Evolutionary conservation across 2,113 vertebrate genomes (phyloP).

Genomic region (Eclectus roratus): DNA sequence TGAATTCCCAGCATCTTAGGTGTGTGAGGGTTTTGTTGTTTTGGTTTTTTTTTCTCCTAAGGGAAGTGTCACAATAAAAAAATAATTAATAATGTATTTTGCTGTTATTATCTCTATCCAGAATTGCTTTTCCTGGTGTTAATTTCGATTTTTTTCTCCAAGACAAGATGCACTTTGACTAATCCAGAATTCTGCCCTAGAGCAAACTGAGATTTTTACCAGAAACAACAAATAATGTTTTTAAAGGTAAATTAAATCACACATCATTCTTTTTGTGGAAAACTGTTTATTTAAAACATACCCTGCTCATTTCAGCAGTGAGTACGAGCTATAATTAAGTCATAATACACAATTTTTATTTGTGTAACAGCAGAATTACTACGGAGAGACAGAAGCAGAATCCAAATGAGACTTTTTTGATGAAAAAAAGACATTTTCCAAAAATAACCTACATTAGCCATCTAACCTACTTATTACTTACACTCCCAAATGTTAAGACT

Average conservation of each 20-base stretch:
- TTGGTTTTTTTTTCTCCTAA: not conserved
- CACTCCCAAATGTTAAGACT: not conserved
- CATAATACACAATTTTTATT: not conserved
- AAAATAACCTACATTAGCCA: not conserved
- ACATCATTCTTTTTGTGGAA: not conserved
- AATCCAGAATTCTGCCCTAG: not conserved
- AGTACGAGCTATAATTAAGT: not conserved
- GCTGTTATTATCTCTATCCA: not conserved
- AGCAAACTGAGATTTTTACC: not conserved
- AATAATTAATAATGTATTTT: slow-evolving; percentile 3
- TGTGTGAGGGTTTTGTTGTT: not conserved
- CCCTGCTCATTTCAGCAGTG: not conserved
- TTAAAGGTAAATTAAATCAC: not conserved
- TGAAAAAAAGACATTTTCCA: not conserved
- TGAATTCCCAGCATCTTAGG: not conserved
- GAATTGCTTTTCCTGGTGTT: not conserved
- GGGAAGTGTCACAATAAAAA: not conserved
- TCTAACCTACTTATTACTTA: not conserved
- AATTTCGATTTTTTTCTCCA: not conserved
- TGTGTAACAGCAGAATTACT: not conserved
- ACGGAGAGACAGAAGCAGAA: not conserved
- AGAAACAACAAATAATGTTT: not conserved
- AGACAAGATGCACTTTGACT: not conserved
- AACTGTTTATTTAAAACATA: not conserved
- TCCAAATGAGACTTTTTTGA: not conserved